Evolutionary conservation across 2,888 invertebrate genomes (phyloP).

Genomic region (Elgonia sp.): DNA sequence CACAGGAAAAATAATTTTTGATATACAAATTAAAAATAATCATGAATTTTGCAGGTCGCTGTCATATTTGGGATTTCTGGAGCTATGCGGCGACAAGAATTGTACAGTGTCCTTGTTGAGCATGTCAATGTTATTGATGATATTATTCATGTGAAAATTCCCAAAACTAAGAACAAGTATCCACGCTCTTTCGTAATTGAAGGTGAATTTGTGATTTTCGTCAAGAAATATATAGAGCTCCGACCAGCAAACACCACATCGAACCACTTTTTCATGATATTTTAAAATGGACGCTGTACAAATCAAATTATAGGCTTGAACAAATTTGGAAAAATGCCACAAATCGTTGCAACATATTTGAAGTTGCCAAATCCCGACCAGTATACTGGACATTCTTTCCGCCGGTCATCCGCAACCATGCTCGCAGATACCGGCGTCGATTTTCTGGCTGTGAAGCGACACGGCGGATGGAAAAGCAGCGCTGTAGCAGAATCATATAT

Average conservation of each 20-base stretch:
- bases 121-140: not conserved
- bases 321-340: slow-evolving; percentile 15
- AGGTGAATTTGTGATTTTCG: not conserved
- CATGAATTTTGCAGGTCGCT: slow-evolving; percentile 5
- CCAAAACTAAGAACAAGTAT: slow-evolving; percentile 11
- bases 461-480: not conserved
- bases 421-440: slow-evolving; percentile 10
- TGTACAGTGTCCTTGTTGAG: not conserved
- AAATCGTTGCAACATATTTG: slow-evolving; percentile 5
- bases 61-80: slow-evolving; percentile 13
- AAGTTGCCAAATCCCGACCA: not conserved
- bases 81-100: not conserved
- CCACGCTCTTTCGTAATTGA: not conserved
- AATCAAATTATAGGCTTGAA: slow-evolving; percentile 14
- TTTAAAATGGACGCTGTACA: slow-evolving; percentile 18
- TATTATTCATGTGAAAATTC: not conserved
- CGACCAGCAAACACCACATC: not conserved
- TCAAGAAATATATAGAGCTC: slow-evolving; percentile 12
- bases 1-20: too few relatives aligned
- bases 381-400: slow-evolving; percentile 32
- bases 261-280: slow-evolving; percentile 16
- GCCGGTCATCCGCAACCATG: slow-evolving; percentile 16
- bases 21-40: slow-evolving; percentile 1
- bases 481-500: not conserved
- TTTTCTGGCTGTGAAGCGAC: not conserved